These are phyloP conservation scores for Papilio demoleus DNA, from an alignment of 2,888 invertebrate genomes.

Conservation along the genomic window DNA sequence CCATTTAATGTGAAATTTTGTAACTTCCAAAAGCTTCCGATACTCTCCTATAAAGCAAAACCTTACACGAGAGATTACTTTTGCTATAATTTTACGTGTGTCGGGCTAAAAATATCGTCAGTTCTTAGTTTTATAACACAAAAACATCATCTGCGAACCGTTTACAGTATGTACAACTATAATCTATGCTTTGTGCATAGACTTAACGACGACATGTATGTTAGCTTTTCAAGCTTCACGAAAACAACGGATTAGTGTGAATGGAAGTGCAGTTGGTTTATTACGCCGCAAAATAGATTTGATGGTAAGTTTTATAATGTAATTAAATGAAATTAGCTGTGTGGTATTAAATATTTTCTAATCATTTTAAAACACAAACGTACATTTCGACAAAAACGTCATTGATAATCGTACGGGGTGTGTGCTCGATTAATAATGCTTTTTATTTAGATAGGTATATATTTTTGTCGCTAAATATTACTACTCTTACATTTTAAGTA, in stretches of 20 bases:
- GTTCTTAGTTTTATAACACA: too few relatives aligned
- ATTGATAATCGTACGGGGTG: conserved; percentile 61
- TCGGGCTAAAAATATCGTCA: too few relatives aligned
- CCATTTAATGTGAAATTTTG: too few relatives aligned
- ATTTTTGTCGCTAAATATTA: conserved; percentile 4
- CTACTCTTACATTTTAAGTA: background rate
- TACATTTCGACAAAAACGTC: conserved; percentile 50
- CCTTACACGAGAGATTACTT: too few relatives aligned
- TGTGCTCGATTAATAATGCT: conserved; percentile 53
- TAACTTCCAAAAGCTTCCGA: too few relatives aligned
- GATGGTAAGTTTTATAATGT: conserved; percentile 66
- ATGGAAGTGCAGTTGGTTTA: conserved; percentile 85
- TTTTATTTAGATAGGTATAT: conserved; percentile 46
- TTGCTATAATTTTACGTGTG: too few relatives aligned
- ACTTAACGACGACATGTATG: conserved; percentile 61
- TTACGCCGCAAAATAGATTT: conserved; percentile 84
- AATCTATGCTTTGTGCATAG: conserved; percentile 47
- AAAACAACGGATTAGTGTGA: conserved; percentile 83
- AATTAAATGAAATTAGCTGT: conserved; percentile 38
- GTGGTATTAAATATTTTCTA: conserved; percentile 28
- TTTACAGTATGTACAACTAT: background rate
- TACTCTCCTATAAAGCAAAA: too few relatives aligned
- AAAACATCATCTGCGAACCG: too few relatives aligned
- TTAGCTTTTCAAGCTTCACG: conserved; percentile 79
- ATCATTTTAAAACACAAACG: conserved; percentile 42